Evolutionary conservation across 2,888 invertebrate genomes (phyloP).

Genomic region (Philhelius pedissequus): DNA sequence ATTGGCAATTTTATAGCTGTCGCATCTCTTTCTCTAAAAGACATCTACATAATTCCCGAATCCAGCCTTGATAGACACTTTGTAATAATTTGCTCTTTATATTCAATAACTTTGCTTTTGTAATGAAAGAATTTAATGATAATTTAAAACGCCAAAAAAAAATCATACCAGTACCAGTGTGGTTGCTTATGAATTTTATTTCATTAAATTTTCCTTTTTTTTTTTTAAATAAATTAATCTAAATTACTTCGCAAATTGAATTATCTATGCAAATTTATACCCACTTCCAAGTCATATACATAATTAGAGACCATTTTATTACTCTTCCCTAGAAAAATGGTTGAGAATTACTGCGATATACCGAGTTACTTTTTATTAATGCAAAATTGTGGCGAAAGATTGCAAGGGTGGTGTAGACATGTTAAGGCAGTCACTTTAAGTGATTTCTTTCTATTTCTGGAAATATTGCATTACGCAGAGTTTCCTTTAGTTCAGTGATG

Average conservation of each 20-base stretch:
- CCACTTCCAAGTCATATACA: constrained; percentile 1
- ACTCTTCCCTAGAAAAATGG: neutral
- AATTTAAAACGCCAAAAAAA: neutral
- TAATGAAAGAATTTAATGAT: neutral
- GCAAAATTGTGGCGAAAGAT: neutral
- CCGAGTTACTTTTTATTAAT: neutral
- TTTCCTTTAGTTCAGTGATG: constrained; percentile 7
- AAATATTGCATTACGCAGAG: constrained; percentile 44
- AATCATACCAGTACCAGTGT: neutral
- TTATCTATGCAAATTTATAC: constrained; percentile 1
- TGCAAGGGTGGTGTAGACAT: neutral
- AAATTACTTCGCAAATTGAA: constrained; percentile 15
- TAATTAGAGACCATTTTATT: constrained; percentile 22
- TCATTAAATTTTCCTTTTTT: too few species aligned
- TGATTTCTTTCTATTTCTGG: constrained; percentile 45
- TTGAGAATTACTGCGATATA: neutral
- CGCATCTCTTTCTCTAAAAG: too few species aligned
- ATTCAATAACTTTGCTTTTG: neutral
- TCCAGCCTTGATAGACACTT: too few species aligned
- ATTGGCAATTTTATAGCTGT: too few species aligned
- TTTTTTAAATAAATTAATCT: neutral
- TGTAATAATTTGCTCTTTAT: too few species aligned
- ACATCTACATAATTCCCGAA: too few species aligned
- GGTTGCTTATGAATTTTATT: neutral
- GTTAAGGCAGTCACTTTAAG: constrained; percentile 31